These are phyloP conservation scores for Siphamia tubifer DNA, from an alignment of 2,113 vertebrate species.

Conservation along the genomic window DNA sequence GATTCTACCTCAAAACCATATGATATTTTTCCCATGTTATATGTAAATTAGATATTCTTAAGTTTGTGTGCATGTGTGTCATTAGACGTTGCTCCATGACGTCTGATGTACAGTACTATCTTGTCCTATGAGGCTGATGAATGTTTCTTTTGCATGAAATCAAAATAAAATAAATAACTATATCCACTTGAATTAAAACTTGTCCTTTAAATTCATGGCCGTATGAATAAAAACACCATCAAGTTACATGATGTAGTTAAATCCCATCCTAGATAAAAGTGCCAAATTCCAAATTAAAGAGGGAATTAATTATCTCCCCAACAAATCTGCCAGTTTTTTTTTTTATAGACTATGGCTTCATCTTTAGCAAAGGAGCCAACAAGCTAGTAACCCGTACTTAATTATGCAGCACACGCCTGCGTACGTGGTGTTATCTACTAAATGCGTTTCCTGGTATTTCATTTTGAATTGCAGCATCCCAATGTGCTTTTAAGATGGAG, in stretches of 20 bases:
- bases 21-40: too few species aligned
- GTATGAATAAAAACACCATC: neutral
- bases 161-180: neutral
- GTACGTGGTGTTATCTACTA: neutral
- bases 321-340: conserved; percentile 14
- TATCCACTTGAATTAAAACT: conserved; percentile 4
- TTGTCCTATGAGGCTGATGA: neutral
- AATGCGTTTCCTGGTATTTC: neutral
- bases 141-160: neutral
- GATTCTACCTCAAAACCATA: too few species aligned
- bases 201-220: neutral
- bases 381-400: neutral
- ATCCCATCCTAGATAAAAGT: neutral
- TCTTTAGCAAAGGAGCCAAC: neutral
- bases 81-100: too few species aligned
- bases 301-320: conserved; percentile 43
- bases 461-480: conserved; percentile 1
- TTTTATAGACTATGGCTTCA: conserved; percentile 11
- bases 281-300: conserved; percentile 39
- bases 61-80: too few species aligned
- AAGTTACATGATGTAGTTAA: conserved; percentile 6
- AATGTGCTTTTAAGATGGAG: conserved; percentile 23
- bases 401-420: neutral
- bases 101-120: too few species aligned
- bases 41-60: too few species aligned